phyloP scores from a whole-genome alignment of 2,113 vertebrate genomes.

The Acanthochromis polyacanthus region DNA sequence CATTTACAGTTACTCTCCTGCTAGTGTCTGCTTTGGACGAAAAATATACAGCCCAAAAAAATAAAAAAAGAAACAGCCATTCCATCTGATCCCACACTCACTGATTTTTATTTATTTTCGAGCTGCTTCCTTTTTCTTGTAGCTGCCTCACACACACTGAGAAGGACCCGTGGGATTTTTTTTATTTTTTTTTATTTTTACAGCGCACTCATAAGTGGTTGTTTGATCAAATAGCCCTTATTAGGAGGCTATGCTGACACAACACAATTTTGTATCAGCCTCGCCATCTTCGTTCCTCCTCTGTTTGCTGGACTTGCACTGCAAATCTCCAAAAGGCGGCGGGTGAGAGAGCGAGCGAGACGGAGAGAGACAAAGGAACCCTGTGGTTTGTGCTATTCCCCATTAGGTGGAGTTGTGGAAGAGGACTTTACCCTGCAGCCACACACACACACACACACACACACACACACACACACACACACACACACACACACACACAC shows the following conservation, averaged over 20 bases:
- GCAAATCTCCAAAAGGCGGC: conserved; percentile 37
- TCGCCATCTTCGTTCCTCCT: conserved; percentile 38
- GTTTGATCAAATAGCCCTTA: conserved; percentile 78
- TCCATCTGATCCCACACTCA: conserved; percentile 27
- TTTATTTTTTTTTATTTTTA: neutral
- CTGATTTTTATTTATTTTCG: conserved; percentile 7
- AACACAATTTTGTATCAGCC: conserved; percentile 51
- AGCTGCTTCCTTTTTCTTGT: conserved; percentile 32
- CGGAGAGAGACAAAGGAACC: conserved; percentile 60
- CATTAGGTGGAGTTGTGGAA: conserved; percentile 71
- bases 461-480: conserved; percentile 24
- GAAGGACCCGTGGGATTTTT: conserved; percentile 40
- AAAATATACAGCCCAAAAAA: conserved; percentile 27
- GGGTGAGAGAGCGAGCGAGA: conserved; percentile 15
- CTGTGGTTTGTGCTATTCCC: conserved; percentile 65
- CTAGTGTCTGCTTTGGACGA: conserved; percentile 38
- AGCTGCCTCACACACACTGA: conserved; percentile 36
- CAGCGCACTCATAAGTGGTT: conserved; percentile 57
- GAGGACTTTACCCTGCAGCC: conserved; percentile 63
- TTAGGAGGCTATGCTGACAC: conserved; percentile 75
- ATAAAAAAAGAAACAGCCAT: conserved; percentile 13
- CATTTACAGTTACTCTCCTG: conserved; percentile 72
- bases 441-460: conserved; percentile 40
- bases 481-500: conserved; percentile 15
- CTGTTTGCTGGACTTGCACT: conserved; percentile 62